These are phyloP conservation scores for Drosophila multiciliata DNA, from an alignment of 2,888 invertebrate species.

Conservation along the genomic window DNA sequence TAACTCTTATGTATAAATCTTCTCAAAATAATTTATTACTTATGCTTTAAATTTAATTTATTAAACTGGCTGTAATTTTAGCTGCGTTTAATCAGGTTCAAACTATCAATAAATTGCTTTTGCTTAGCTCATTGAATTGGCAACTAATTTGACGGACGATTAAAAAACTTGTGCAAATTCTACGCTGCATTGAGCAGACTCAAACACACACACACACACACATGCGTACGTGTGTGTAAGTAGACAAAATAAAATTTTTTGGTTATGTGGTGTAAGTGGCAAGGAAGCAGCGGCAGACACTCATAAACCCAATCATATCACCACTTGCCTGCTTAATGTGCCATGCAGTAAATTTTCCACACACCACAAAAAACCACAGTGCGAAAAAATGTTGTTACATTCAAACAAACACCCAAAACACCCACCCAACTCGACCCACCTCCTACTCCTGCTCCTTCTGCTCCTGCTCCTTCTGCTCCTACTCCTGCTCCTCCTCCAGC, in stretches of 20 bases:
- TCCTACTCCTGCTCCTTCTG: no score
- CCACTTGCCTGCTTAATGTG: slow-evolving; percentile 80
- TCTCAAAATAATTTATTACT: not conserved
- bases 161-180: slow-evolving; percentile 54
- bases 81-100: slow-evolving; percentile 10
- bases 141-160: slow-evolving; percentile 57
- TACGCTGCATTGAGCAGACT: slow-evolving; percentile 62
- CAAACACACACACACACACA: slow-evolving; percentile 21
- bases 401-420: not conserved
- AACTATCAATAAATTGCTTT: slow-evolving; percentile 63
- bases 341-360: slow-evolving; percentile 73
- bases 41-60: not conserved
- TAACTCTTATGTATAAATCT: not conserved
- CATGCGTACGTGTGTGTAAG: not conserved
- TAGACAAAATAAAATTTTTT: slow-evolving; percentile 62
- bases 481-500: not conserved
- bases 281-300: slow-evolving; percentile 61
- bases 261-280: slow-evolving; percentile 43
- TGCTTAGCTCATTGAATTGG: slow-evolving; percentile 72
- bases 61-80: not conserved
- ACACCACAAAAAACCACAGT: slow-evolving; percentile 63
- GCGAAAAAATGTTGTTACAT: slow-evolving; percentile 59
- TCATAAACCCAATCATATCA: slow-evolving; percentile 79
- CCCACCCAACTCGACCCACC: not conserved
- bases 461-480: not conserved